phyloP scores from a whole-genome alignment of 2,797 vertebrate genomes.

The Phrynocephalus forsythii region DNA sequence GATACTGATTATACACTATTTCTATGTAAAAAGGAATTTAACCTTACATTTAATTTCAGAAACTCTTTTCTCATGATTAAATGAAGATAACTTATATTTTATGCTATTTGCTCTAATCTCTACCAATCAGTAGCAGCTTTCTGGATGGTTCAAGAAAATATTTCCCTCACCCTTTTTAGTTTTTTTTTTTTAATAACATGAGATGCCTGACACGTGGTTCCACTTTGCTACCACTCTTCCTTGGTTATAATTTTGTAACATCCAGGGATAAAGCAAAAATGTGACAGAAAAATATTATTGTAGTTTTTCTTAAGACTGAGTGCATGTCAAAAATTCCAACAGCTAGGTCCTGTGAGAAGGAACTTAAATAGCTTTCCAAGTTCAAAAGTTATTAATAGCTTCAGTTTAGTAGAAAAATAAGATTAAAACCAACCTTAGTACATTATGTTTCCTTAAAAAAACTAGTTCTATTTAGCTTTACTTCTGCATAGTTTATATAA shows the following conservation, averaged over 20 bases:
- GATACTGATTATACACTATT: neutral
- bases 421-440: constrained; percentile 55
- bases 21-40: neutral
- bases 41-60: neutral
- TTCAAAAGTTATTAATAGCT: constrained; percentile 66
- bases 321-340: constrained; percentile 45
- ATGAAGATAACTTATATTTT: neutral
- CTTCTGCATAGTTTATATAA: neutral
- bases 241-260: neutral
- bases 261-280: neutral
- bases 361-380: constrained; percentile 62
- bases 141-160: neutral
- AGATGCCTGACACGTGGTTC: neutral
- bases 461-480: constrained; percentile 42
- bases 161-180: neutral
- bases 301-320: constrained; percentile 48
- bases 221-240: neutral
- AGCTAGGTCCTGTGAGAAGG: constrained; percentile 50
- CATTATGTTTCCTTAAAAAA: constrained; percentile 63
- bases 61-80: neutral
- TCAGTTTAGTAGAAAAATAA: constrained; percentile 51
- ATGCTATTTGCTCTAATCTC: neutral
- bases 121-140: neutral
- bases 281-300: neutral
- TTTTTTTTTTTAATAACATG: neutral